Evolutionary conservation across 1,140 invertebrate species (phyloP).

Genomic region (Caenorhabditis brenneri): DNA sequence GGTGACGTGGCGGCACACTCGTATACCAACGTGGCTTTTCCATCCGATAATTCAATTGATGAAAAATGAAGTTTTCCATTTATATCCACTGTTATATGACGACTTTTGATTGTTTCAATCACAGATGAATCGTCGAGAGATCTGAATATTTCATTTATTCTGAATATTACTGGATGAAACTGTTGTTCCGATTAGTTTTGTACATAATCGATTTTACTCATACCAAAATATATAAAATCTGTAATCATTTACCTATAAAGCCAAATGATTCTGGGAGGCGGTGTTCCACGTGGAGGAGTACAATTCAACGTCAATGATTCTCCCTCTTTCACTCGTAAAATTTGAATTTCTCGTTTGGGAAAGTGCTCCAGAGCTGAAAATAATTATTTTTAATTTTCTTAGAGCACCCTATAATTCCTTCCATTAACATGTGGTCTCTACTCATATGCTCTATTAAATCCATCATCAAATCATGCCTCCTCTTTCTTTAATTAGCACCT

Average conservation of each 20-base stretch:
- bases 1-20: slow-evolving; percentile 63
- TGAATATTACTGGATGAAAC: too few relatives aligned
- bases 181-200: neutral
- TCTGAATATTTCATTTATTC: too few relatives aligned
- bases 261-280: slow-evolving; percentile 91
- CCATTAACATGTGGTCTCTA: neutral
- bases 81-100: slow-evolving; percentile 59
- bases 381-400: too few relatives aligned
- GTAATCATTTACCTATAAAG: slow-evolving; percentile 74
- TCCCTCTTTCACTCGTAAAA: slow-evolving; percentile 79
- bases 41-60: slow-evolving; percentile 56
- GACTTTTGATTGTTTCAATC: slow-evolving; percentile 57
- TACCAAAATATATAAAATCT: too few relatives aligned
- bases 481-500: slow-evolving; percentile 36
- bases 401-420: neutral
- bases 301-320: slow-evolving; percentile 85
- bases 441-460: neutral
- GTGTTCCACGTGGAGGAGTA: slow-evolving; percentile 87
- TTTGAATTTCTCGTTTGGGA: slow-evolving; percentile 33
- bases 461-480: neutral
- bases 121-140: slow-evolving; percentile 56
- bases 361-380: slow-evolving; percentile 60
- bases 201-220: too few relatives aligned
- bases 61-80: slow-evolving; percentile 60
- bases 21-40: slow-evolving; percentile 58